Evolutionary conservation across 2,113 vertebrate genomes (phyloP).

Genomic region (Crypturellus undulatus): DNA sequence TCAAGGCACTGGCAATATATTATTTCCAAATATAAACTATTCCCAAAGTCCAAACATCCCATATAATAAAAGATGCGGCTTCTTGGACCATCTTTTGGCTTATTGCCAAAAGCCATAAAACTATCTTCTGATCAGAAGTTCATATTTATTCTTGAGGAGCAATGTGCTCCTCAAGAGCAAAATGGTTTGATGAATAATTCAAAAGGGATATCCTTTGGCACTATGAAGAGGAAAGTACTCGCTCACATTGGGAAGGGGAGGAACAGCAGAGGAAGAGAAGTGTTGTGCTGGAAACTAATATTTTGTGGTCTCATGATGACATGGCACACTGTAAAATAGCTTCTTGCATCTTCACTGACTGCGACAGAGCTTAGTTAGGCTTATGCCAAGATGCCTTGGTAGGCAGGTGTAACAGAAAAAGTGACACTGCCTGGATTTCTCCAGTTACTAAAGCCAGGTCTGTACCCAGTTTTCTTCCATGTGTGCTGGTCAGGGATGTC

Average conservation of each 20-base stretch:
- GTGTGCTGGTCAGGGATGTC: neutral
- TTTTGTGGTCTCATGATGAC: neutral
- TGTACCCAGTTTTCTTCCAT: neutral
- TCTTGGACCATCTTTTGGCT: slow-evolving; percentile 23
- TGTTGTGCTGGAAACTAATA: slow-evolving; percentile 1
- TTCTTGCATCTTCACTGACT: neutral
- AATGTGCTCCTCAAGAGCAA: too few relatives aligned
- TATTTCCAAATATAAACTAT: slow-evolving; percentile 12
- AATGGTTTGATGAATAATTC: slow-evolving; percentile 42
- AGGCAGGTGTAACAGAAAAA: neutral
- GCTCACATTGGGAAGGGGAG: neutral
- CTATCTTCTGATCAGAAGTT: slow-evolving; percentile 16
- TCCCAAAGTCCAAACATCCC: neutral
- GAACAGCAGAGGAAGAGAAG: neutral
- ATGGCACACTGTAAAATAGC: neutral
- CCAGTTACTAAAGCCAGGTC: neutral
- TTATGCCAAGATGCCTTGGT: neutral
- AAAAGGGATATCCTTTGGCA: slow-evolving; percentile 52
- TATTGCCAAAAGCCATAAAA: slow-evolving; percentile 22
- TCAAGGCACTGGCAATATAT: neutral
- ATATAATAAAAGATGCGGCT: neutral
- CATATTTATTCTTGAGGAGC: slow-evolving; percentile 18
- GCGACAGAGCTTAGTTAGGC: neutral
- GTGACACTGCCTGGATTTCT: neutral
- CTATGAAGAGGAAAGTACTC: slow-evolving; percentile 15